A percentile compares a stretch with the other conserved stretches of the same genome.
Evolutionary conservation across 1,140 invertebrate genomes (phyloP).

Genomic region (Lepidotrigona ventralis): DNA sequence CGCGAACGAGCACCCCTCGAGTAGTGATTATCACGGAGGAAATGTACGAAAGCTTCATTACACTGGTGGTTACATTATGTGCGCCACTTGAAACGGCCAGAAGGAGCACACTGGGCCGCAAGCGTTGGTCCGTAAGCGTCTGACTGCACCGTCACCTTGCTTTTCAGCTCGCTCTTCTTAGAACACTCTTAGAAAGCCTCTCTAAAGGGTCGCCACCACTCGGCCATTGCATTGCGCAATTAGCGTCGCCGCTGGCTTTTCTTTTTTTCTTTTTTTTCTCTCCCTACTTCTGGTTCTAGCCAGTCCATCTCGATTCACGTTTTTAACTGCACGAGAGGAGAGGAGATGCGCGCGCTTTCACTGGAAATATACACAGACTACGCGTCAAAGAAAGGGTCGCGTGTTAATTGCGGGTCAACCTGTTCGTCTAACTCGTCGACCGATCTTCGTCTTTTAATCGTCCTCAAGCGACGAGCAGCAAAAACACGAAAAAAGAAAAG

Average conservation of each 20-base stretch:
- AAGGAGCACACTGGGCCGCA: constrained; percentile 27
- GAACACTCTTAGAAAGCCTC: constrained; percentile 8
- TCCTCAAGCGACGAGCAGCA: not conserved
- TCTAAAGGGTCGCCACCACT: constrained; percentile 24
- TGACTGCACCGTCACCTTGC: constrained; percentile 5
- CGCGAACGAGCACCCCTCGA: not conserved
- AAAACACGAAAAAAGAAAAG: constrained; percentile 20
- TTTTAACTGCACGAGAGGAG: not conserved
- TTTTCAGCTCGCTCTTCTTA: constrained; percentile 24
- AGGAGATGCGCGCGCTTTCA: constrained; percentile 3
- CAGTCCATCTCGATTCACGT: not conserved
- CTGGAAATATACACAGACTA: not conserved
- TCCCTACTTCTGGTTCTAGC: not conserved
- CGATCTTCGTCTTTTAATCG: constrained; percentile 41
- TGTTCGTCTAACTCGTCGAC: not conserved
- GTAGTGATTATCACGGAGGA: constrained; percentile 41
- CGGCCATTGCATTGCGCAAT: constrained; percentile 53
- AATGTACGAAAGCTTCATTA: constrained; percentile 42
- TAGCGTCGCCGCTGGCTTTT: constrained; percentile 37
- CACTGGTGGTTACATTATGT: constrained; percentile 24
- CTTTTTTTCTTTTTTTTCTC: no score
- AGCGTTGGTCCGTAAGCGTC: constrained; percentile 22
- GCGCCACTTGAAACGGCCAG: constrained; percentile 35
- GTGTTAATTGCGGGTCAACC: constrained; percentile 37
- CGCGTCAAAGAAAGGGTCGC: not conserved